phyloP scores from a whole-genome alignment of 2,113 vertebrate species.

The Anas platyrhynchos region DNA sequence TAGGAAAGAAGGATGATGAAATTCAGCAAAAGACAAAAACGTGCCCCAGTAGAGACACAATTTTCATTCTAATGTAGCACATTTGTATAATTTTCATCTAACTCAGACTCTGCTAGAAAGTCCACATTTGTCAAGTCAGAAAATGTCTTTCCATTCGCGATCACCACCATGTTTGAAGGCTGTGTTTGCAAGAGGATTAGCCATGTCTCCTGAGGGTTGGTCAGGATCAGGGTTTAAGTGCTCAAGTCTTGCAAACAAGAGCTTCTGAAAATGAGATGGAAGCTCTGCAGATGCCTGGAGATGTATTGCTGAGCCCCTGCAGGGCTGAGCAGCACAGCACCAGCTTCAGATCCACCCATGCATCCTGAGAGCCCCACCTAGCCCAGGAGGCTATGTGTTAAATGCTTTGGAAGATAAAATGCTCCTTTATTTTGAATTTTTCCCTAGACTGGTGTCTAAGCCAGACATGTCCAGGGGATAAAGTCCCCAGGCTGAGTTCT shows the following conservation, averaged over 20 bases:
- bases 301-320: background rate
- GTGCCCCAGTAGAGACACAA: background rate
- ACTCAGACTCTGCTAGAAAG: background rate
- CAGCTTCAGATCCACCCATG: background rate
- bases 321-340: background rate
- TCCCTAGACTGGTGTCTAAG: background rate
- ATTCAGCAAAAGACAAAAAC: slow-evolving; percentile 52
- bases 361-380: background rate
- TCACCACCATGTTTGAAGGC: background rate
- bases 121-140: background rate
- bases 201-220: background rate
- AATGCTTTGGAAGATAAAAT: background rate
- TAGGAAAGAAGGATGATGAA: slow-evolving; percentile 22
- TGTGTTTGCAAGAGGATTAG: slow-evolving; percentile 30
- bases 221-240: background rate
- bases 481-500: background rate
- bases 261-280: background rate
- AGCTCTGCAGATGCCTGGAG: slow-evolving; percentile 13
- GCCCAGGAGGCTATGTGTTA: accelerated
- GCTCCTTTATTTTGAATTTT: background rate
- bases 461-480: background rate
- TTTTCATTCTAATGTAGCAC: slow-evolving; percentile 22
- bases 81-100: slow-evolving; percentile 16
- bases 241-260: background rate
- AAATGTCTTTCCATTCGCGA: background rate